These are phyloP conservation scores for Calephelis nemesis DNA, from an alignment of 1,140 invertebrate genomes.

Conservation along the genomic window DNA sequence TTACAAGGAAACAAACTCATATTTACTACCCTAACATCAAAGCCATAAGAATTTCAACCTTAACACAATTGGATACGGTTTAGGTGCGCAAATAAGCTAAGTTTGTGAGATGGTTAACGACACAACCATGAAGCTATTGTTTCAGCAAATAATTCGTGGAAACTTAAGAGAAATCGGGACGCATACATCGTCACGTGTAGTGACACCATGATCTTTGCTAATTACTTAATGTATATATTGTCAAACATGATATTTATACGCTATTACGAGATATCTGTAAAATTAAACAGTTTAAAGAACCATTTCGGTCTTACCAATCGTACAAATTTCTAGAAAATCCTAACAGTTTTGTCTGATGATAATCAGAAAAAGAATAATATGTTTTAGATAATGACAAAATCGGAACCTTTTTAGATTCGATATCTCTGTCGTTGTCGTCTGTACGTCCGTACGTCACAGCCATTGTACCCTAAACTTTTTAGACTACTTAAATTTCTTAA, in stretches of 20 bases:
- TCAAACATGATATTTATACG: neutral
- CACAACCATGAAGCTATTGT: constrained; percentile 69
- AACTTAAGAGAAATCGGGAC: constrained; percentile 68
- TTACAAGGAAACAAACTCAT: constrained; percentile 46
- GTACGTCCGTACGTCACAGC: too few relatives aligned
- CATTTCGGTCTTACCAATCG: too few relatives aligned
- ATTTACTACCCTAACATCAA: constrained; percentile 19
- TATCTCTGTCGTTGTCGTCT: too few relatives aligned
- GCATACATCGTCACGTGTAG: constrained; percentile 48
- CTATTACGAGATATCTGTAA: too few relatives aligned
- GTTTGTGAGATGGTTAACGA: constrained; percentile 40
- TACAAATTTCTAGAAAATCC: too few relatives aligned
- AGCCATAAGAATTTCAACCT: constrained; percentile 30
- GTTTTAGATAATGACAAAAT: too few relatives aligned
- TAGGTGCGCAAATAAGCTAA: neutral
- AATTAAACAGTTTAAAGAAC: too few relatives aligned
- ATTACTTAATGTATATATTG: neutral
- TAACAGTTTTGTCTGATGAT: too few relatives aligned
- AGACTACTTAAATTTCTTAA: too few relatives aligned
- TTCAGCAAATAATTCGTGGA: constrained; percentile 75
- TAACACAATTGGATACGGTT: constrained; percentile 30
- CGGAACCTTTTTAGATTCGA: too few relatives aligned
- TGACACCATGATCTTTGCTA: constrained; percentile 43
- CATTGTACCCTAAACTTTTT: too few relatives aligned
- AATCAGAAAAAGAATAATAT: too few relatives aligned